A percentile compares a stretch with the other conserved stretches of the same genome.
phyloP scores from a whole-genome alignment of 2,113 vertebrate species.

The Sylvilagus bachmani region DNA sequence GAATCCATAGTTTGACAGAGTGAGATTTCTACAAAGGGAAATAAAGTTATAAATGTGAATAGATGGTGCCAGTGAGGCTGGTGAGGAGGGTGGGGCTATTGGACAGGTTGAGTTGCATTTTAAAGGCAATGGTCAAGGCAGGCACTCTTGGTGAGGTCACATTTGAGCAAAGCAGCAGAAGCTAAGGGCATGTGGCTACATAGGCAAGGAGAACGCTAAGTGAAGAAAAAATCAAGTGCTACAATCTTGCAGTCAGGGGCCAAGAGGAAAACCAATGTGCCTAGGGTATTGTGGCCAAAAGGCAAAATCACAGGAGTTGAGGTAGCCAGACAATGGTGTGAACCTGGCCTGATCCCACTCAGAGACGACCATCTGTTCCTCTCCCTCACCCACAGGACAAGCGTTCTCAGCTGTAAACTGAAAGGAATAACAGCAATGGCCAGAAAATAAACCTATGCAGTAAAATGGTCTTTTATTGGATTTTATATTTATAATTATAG shows the following conservation, averaged over 20 bases:
- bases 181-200: too few relatives aligned
- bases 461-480: not conserved
- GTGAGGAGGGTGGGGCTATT: not conserved
- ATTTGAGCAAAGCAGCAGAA: not conserved
- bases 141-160: not conserved
- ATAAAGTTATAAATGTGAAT: not conserved
- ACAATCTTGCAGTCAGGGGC: not conserved
- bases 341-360: not conserved
- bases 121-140: not conserved
- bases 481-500: slow-evolving; percentile 4
- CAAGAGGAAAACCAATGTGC: not conserved
- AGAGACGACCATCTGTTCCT: not conserved
- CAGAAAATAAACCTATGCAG: not conserved
- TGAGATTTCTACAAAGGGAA: not conserved
- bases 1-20: not conserved
- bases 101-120: not conserved
- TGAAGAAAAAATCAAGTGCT: too few relatives aligned
- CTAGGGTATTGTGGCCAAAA: not conserved
- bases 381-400: not conserved
- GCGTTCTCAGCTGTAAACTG: not conserved
- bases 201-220: not conserved
- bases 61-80: not conserved
- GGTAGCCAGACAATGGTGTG: not conserved
- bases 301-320: not conserved
- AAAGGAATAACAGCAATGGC: not conserved